These are phyloP conservation scores for Crocodylus rhombifer DNA, from an alignment of 2,797 vertebrate species.

Conservation along the genomic window DNA sequence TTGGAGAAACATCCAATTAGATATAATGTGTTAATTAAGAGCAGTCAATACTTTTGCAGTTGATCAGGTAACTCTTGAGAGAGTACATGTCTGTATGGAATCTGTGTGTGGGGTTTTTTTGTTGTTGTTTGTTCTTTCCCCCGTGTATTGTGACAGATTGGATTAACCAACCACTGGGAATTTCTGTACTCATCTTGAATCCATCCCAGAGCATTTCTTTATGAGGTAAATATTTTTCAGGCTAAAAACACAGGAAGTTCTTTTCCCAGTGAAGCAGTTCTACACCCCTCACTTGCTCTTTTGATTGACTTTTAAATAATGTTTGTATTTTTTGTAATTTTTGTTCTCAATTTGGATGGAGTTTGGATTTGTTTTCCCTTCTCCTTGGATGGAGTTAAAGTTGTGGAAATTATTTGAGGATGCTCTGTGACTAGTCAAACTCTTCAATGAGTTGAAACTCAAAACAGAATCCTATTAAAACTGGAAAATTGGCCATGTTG, in stretches of 20 bases:
- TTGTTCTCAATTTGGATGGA: not conserved
- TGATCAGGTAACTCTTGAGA: not conserved
- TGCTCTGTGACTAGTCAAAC: not conserved
- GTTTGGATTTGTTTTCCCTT: not conserved
- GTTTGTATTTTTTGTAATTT: not conserved
- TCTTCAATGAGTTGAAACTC: no score
- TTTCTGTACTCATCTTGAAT: not conserved
- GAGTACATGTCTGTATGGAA: not conserved
- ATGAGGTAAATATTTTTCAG: no score
- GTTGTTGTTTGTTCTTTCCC: not conserved
- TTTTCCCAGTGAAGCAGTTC: not conserved
- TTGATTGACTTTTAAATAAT: fast-evolving
- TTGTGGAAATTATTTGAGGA: not conserved
- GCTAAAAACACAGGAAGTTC: not conserved
- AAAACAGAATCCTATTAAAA: no score
- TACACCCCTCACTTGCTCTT: not conserved
- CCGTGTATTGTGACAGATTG: not conserved
- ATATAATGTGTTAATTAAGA: not conserved
- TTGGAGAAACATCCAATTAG: not conserved
- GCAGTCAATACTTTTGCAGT: not conserved
- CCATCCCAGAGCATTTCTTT: not conserved
- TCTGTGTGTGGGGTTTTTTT: not conserved
- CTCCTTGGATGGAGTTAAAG: not conserved
- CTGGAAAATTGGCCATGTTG: no score
- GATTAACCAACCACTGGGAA: not conserved